A percentile compares a stretch with the other conserved stretches of the same genome.
phyloP scores from a whole-genome alignment of 2,113 vertebrate genomes.

The Gopherus flavomarginatus region DNA sequence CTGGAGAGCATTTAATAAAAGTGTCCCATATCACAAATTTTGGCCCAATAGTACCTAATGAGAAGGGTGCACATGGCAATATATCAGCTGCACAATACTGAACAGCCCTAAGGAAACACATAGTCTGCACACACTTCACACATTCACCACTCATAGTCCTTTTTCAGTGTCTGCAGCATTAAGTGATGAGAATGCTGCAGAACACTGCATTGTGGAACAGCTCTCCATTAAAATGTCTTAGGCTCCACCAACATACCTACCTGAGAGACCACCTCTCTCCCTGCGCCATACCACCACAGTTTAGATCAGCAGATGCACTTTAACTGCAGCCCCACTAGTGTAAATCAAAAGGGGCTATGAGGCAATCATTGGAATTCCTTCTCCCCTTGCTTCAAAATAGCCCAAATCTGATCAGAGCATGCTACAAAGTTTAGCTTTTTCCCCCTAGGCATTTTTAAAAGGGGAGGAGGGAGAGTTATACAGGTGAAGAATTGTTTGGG shows the following conservation, averaged over 20 bases:
- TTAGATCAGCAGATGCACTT: background rate
- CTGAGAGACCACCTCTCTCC: background rate
- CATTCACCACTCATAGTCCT: background rate
- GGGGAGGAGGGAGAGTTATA: background rate
- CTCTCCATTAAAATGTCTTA: background rate
- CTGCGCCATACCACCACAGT: background rate
- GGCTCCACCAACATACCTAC: background rate
- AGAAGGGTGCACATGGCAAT: background rate
- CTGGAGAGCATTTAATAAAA: background rate
- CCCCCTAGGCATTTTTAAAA: background rate
- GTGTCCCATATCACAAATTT: background rate
- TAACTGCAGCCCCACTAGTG: background rate
- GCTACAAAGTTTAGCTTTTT: background rate
- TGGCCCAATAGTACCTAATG: background rate
- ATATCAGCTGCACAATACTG: background rate
- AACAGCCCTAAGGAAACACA: background rate
- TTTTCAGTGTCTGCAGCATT: background rate
- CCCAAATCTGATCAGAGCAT: background rate
- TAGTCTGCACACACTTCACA: background rate
- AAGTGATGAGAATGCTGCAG: background rate
- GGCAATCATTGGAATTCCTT: background rate
- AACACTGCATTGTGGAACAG: background rate
- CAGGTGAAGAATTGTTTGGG: background rate
- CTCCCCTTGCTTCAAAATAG: background rate
- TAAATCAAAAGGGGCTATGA: background rate